Evolutionary conservation across 2,113 vertebrate genomes (phyloP).

Genomic region (Chloroceryle aenea): DNA sequence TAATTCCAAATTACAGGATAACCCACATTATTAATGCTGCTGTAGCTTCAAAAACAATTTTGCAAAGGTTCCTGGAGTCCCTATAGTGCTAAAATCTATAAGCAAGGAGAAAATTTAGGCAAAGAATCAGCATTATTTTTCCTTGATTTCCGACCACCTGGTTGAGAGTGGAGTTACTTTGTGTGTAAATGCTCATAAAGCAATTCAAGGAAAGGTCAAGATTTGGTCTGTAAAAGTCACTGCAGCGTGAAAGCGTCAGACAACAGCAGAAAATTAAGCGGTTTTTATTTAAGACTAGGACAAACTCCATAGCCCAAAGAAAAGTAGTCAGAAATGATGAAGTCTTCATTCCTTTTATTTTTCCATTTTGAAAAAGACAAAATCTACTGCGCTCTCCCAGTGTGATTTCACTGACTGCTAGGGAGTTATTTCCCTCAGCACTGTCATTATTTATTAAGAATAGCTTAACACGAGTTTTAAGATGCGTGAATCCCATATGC

Average conservation of each 20-base stretch:
- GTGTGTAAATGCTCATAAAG: not conserved
- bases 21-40: not conserved
- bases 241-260: not conserved
- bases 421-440: not conserved
- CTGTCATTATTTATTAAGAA: not conserved
- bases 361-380: not conserved
- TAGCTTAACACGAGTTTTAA: not conserved
- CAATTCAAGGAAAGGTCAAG: not conserved
- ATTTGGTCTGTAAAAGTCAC: not conserved
- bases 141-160: not conserved
- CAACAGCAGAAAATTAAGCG: not conserved
- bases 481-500: not conserved
- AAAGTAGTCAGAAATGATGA: not conserved
- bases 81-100: not conserved
- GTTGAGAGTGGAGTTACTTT: not conserved
- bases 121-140: not conserved
- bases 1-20: not conserved
- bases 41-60: not conserved
- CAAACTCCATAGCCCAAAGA: not conserved
- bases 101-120: not conserved
- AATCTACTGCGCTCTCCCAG: not conserved
- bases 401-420: not conserved
- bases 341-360: not conserved
- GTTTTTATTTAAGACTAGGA: not conserved
- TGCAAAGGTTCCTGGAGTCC: not conserved